Evolutionary conservation across 2,797 vertebrate genomes (phyloP), one percentile per base, ranked within the genome.

Genomic region (Microctenopoma stevenorrisi): DNA sequence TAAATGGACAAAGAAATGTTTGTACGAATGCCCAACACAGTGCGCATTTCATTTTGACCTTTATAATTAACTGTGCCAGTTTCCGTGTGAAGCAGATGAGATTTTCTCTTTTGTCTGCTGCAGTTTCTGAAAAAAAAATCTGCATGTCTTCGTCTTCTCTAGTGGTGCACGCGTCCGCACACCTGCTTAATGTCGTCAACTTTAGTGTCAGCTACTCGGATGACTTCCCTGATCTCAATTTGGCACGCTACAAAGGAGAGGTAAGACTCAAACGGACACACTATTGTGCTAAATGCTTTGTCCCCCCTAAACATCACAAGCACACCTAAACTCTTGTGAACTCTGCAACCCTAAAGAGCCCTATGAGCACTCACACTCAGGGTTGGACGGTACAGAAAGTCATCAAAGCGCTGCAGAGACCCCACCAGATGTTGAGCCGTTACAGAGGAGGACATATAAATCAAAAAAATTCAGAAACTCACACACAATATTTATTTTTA

Each of bases 91-190:
- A 25, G 7, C 16, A 37, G 38, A 40, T 11, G 44, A 53, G 54
- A 40, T 47, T 60, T 70, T n/a, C 8, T 38, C 22, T 30, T 5
- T 9, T 64, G 4, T 54, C 38, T 54, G 6, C 22, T 37, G 35
- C 2, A 48, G 49, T 35, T 6, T 54, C 2, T 28, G 33, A 42
- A 26, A n/a, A 30, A n/a, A 66, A 46, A 22, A 46, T 22, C 22
- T 48, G 28, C 57, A 58, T 65, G 40, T 10, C 35, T 44, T 78
- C 57, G 68, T 72, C 53, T 33, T 18, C 37, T 79, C 37, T 26
- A 97, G 96, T 94, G 4, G 76, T 96, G 44, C 97, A 98, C 5
- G 96, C 97, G 79, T 95, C 95, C 55, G 97, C 97, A 77, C 97
- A 98, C 79, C 86, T 98, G 86, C 91, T 95, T 64, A 98, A 98